Percentiles rank a stretch among this genome's conserved stretches.
Evolutionary conservation across 2,888 invertebrate species (phyloP).

Genomic region (Sthenelais limicola): DNA sequence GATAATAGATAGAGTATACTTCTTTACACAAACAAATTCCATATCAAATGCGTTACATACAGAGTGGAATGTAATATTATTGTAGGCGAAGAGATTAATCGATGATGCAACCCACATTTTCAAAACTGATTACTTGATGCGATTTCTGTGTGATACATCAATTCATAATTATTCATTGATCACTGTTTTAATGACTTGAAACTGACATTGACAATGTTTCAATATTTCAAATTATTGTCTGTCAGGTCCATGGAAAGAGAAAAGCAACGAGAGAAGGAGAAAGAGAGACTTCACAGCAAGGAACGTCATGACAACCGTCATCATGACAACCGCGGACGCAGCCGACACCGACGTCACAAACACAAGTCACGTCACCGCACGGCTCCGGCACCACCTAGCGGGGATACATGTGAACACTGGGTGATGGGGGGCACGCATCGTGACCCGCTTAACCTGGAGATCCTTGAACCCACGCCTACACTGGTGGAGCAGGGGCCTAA

Average conservation of each 20-base stretch:
- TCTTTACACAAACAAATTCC: no score
- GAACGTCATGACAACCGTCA: neutral
- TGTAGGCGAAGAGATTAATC: no score
- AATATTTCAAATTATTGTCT: no score
- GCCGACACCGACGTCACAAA: constrained; percentile 12
- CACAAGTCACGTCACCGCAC: neutral
- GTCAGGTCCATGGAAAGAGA: constrained; percentile 28
- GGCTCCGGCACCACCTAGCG: neutral
- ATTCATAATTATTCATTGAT: no score
- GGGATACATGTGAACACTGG: constrained; percentile 11
- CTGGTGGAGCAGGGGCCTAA: constrained; percentile 6
- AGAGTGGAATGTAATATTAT: no score
- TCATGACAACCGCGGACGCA: neutral
- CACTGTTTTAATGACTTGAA: no score
- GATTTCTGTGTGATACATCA: no score
- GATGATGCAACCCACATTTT: no score
- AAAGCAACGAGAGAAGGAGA: constrained; percentile 15
- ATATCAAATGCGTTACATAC: no score
- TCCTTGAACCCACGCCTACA: constrained; percentile 28
- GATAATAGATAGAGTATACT: no score
- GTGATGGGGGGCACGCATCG: constrained; percentile 27
- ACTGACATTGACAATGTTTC: no score
- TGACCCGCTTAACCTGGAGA: constrained; percentile 23
- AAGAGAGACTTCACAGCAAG: neutral
- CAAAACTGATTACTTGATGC: no score